These are phyloP conservation scores for Drosophila quasianomalipes DNA, from an alignment of 2,888 invertebrate species.

Conservation along the genomic window DNA sequence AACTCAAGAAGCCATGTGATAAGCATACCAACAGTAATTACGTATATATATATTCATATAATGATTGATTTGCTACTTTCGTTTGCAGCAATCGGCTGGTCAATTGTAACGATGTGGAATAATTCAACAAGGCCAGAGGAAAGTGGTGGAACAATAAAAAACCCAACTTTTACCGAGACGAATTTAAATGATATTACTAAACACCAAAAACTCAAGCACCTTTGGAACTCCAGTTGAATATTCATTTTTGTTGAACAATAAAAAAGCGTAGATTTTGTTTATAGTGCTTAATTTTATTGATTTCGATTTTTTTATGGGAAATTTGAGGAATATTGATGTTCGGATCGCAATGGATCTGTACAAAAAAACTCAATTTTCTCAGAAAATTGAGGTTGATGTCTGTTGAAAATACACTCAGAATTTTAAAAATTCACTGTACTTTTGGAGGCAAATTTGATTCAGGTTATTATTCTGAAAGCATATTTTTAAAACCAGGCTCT, in stretches of 20 bases:
- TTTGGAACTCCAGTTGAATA: background rate
- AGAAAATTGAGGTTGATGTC: background rate
- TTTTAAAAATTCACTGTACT: background rate
- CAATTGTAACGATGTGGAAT: conserved; percentile 57
- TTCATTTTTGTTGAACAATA: background rate
- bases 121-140: background rate
- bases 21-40: conserved; percentile 51
- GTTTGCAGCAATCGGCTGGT: conserved; percentile 73
- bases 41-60: conserved; percentile 27
- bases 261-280: background rate
- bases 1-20: conserved; percentile 46
- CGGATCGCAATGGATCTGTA: background rate
- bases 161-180: conserved; percentile 8
- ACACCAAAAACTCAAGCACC: background rate
- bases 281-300: background rate
- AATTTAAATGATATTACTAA: conserved; percentile 51
- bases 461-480: background rate
- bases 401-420: background rate
- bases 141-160: background rate
- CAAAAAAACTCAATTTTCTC: background rate
- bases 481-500: background rate
- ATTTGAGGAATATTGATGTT: background rate
- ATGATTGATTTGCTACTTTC: conserved; percentile 46
- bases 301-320: background rate
- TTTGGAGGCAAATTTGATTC: background rate